These are phyloP conservation scores for Adela reaumurella DNA, from an alignment of 2,888 invertebrate species.

Conservation along the genomic window DNA sequence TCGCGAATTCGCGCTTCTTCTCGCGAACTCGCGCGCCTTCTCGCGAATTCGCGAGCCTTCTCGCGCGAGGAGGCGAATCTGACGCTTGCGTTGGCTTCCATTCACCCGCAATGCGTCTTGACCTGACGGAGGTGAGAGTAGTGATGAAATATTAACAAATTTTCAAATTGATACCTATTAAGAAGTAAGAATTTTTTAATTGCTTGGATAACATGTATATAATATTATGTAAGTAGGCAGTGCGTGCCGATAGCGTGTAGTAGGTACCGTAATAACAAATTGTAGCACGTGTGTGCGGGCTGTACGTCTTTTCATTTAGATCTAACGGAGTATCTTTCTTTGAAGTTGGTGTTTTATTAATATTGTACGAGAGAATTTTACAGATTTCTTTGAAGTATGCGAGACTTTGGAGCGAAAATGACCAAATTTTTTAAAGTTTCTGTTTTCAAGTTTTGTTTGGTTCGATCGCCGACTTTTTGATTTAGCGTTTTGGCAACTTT, in stretches of 20 bases:
- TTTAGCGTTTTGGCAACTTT: not conserved
- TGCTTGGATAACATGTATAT: conserved; percentile 51
- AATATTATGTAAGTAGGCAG: conserved; percentile 48
- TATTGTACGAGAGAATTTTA: not conserved
- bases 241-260: conserved; percentile 37
- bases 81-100: too few relatives aligned
- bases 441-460: too few relatives aligned
- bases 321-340: not conserved
- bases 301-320: conserved; percentile 5
- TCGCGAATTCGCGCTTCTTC: too few relatives aligned
- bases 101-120: too few relatives aligned
- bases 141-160: conserved; percentile 55
- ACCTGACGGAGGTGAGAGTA: conserved; percentile 47
- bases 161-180: conserved; percentile 52
- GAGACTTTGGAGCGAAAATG: not conserved
- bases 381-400: not conserved
- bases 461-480: not conserved
- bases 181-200: conserved; percentile 52
- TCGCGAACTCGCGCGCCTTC: too few relatives aligned
- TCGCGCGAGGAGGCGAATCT: too few relatives aligned
- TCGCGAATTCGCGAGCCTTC: too few relatives aligned
- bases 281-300: conserved; percentile 17
- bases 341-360: not conserved
- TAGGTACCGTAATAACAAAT: conserved; percentile 48
- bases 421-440: not conserved